Evolutionary conservation across 2,113 vertebrate genomes (phyloP), one percentile per base, ranked within the genome.

Genomic region (Pao palembangensis): DNA sequence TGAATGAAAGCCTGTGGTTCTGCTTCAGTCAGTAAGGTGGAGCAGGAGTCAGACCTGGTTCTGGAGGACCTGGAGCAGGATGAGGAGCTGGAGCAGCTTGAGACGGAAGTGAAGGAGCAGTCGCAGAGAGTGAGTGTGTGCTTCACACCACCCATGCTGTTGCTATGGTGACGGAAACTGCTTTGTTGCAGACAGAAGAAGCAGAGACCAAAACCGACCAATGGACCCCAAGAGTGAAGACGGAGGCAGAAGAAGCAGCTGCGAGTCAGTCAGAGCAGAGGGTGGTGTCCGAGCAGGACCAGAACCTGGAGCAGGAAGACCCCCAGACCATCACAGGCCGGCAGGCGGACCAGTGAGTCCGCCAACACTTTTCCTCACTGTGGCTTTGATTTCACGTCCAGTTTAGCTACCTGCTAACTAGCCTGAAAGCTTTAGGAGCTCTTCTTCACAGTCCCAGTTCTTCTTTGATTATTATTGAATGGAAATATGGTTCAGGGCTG

Each of bases 31-130:
- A 82, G 67, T 53, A 77, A 83, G 46, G n/a, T 18, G 0, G 87
- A 84, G 73, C 69, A 78, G 71, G 69, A 72, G 23, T 44, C 44
- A 2, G 88, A 82, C 51, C 73, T 90, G 82, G 62, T 87, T 3
- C 74, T 91, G 62, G 88, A 90, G 75, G 90, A 90, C 31, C 2
- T 92, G 18, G 86, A 84, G 20, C 51, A 76, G 14, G 82, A 83
- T n/a, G 38, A 19, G 6, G 15, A 46, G 43, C 48, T 55, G 48
- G 13, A 58, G 21, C 20, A 34, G 4, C 59, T 59, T 41, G 17
- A 69, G 28, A 17, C 11, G 5, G 41, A 19, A 10, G 19, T 21
- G 6, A 31, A 55, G 17, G 53, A 53, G 28, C 2, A 54, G 44
- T 8, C 4, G 15, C 44, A 47, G 16, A 21, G 67, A 68, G 75